phyloP scores from a whole-genome alignment of 2,113 vertebrate genomes.

The Anarrhichthys ocellatus region DNA sequence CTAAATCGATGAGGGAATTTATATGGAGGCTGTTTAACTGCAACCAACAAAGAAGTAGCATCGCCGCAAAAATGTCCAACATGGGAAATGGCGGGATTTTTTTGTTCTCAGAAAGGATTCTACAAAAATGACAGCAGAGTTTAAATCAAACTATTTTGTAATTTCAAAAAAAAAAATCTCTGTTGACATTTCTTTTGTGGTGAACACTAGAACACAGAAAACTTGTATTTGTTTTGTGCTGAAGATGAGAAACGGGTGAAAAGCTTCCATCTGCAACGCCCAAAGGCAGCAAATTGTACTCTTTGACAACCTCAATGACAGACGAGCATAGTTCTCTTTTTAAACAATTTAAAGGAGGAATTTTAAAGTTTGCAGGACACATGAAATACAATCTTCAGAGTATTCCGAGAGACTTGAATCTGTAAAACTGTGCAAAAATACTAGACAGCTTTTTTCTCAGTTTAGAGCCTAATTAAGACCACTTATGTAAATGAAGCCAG shows the following conservation, averaged over 20 bases:
- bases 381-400: not conserved
- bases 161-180: not conserved
- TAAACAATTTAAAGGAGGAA: constrained; percentile 1
- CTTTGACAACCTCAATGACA: not conserved
- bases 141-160: constrained; percentile 44
- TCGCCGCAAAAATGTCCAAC: constrained; percentile 51
- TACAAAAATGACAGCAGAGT: constrained; percentile 34
- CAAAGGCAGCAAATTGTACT: constrained; percentile 9
- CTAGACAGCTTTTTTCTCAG: not conserved
- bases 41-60: constrained; percentile 33
- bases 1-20: constrained; percentile 33
- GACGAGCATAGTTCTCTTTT: not conserved
- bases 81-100: constrained; percentile 17
- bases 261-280: constrained; percentile 12
- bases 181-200: constrained; percentile 45
- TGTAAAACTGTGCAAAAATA: not conserved
- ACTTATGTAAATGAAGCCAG: constrained; percentile 20
- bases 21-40: constrained; percentile 24
- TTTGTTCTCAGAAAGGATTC: not conserved
- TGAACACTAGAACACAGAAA: constrained; percentile 40
- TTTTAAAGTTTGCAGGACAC: not conserved
- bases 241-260: constrained; percentile 25
- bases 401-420: not conserved
- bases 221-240: constrained; percentile 4
- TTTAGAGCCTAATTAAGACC: constrained; percentile 32